Evolutionary conservation across 2,888 invertebrate species (phyloP).

Genomic region (Zonitis immaculata): DNA sequence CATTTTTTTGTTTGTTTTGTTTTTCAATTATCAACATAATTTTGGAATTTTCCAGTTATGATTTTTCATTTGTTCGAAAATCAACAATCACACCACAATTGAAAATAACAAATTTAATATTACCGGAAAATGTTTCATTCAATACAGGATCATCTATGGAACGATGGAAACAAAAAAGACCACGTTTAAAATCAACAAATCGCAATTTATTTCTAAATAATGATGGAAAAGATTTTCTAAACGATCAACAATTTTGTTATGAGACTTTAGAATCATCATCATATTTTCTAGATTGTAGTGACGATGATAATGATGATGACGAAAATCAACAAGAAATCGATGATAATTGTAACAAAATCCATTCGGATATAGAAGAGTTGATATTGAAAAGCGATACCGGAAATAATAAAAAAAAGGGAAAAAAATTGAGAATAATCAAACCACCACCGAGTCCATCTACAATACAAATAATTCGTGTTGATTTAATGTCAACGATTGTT

Average conservation of each 20-base stretch:
- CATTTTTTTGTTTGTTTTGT: neutral
- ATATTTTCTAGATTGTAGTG: constrained; percentile 11
- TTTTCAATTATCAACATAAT: too few relatives aligned
- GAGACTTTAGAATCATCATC: constrained; percentile 13
- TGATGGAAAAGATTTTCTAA: too few relatives aligned
- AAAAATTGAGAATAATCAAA: constrained; percentile 41
- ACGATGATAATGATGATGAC: constrained; percentile 6
- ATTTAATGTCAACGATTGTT: constrained; percentile 43
- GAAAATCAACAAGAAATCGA: neutral
- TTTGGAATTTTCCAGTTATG: constrained; percentile 13
- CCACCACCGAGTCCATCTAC: constrained; percentile 45
- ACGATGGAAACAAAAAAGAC: constrained; percentile 42
- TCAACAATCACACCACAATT: constrained; percentile 9
- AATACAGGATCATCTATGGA: constrained; percentile 40
- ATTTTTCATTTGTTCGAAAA: constrained; percentile 11
- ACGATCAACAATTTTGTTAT: constrained; percentile 13
- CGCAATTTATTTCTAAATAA: constrained; percentile 11
- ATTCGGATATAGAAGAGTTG: constrained; percentile 39
- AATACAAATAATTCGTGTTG: constrained; percentile 45
- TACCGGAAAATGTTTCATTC: constrained; percentile 35
- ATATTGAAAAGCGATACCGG: constrained; percentile 23
- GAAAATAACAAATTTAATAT: constrained; percentile 34
- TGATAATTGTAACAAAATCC: constrained; percentile 30
- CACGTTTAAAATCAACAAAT: constrained; percentile 37
- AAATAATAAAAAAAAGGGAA: constrained; percentile 25